Conservation (phyloP, 2,888 invertebrate genomes). For the Chloroclystis v-ata region DNA sequence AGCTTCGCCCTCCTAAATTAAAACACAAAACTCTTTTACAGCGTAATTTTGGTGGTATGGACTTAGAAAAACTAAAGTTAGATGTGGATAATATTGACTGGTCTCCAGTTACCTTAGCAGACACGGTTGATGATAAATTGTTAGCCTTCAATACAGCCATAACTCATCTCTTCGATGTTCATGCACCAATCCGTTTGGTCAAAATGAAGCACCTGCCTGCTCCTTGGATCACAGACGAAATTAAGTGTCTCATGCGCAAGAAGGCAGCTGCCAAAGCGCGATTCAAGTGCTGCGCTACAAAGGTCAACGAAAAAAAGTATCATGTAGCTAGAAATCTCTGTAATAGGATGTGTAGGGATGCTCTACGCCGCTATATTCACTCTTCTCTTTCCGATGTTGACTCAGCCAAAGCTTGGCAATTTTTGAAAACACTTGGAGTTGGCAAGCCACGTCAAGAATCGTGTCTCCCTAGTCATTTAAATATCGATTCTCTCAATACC, state of each 20-base stretch:
- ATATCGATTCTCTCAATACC: too few species aligned
- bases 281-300: not conserved
- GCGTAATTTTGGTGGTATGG: not conserved
- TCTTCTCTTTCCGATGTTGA: too few species aligned
- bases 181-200: not conserved
- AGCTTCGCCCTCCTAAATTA: not conserved
- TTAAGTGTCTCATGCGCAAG: not conserved
- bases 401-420: not conserved
- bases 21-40: conserved; percentile 1
- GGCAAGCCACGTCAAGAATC: not conserved
- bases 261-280: not conserved
- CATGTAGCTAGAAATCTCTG: too few species aligned
- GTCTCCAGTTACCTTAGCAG: not conserved
- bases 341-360: too few species aligned
- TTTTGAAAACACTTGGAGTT: not conserved
- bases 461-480: not conserved
- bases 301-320: not conserved
- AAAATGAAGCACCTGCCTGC: not conserved
- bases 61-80: not conserved
- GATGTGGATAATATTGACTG: too few species aligned
- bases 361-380: too few species aligned
- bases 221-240: too few species aligned
- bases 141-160: not conserved
- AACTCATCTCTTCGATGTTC: not conserved
- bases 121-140: not conserved